Percentiles rank a stretch among this genome's conserved stretches.
Conservation (phyloP, 2,797 vertebrate genomes). For the Sitta carolinensis region DNA sequence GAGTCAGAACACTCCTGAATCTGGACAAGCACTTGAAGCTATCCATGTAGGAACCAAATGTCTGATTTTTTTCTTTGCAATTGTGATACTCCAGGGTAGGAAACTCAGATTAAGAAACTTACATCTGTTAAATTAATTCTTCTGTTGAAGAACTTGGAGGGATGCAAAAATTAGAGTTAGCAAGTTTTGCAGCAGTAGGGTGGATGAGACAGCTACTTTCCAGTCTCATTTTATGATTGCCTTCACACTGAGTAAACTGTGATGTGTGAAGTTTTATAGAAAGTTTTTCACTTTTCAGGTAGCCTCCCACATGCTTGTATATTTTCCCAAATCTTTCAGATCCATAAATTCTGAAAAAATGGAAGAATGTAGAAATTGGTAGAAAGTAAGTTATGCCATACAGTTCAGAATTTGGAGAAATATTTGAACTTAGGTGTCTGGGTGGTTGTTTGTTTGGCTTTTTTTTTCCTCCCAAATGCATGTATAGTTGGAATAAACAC, state of each 20-base stretch:
- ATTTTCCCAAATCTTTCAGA: background rate
- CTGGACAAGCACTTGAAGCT: background rate
- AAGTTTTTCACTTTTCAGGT: background rate
- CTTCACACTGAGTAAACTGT: background rate
- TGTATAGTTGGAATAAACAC: background rate
- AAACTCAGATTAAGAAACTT: background rate
- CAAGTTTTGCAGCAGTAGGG: background rate
- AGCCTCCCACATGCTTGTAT: background rate
- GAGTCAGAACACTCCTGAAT: background rate
- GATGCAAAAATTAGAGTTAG: background rate
- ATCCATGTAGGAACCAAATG: background rate
- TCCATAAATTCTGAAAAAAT: background rate
- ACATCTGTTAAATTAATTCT: background rate
- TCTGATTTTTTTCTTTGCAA: background rate
- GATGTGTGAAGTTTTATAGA: background rate
- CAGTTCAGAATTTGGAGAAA: background rate
- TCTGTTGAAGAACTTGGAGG: background rate
- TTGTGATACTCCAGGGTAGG: background rate
- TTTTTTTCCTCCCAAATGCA: background rate
- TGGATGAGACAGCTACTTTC: background rate
- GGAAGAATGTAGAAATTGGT: background rate
- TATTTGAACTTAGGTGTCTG: background rate
- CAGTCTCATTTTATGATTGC: background rate
- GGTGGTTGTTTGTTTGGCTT: too few relatives aligned
- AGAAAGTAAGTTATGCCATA: background rate